A percentile compares a stretch with the other conserved stretches of the same genome.
Conservation (phyloP, 2,797 vertebrate genomes). For the Hozukius guyotensis region DNA sequence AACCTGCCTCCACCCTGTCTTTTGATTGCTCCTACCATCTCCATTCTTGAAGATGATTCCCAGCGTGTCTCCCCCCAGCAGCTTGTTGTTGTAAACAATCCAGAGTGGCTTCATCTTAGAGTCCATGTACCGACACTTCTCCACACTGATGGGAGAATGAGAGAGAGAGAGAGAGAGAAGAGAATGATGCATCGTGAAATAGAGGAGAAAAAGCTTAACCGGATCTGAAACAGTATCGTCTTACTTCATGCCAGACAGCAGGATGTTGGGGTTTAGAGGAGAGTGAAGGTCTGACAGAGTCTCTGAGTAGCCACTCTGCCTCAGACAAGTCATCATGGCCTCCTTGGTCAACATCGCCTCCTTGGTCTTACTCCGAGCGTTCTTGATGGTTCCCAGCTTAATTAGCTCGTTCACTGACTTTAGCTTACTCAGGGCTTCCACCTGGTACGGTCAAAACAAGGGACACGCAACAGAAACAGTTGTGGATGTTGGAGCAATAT, state of each 20-base stretch:
- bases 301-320: slow-evolving; percentile 94
- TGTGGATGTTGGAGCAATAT: not conserved
- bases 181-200: not conserved
- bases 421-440: slow-evolving; percentile 96
- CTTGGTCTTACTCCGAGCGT: slow-evolving; percentile 89
- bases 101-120: slow-evolving; percentile 99
- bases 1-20: no score
- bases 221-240: slow-evolving; percentile 20
- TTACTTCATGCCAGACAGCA: slow-evolving; percentile 96
- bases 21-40: slow-evolving; percentile 85
- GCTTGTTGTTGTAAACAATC: slow-evolving; percentile 98
- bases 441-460: slow-evolving; percentile 71
- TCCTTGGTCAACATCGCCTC: slow-evolving; percentile 94
- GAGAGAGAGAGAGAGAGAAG: not conserved
- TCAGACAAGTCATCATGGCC: slow-evolving; percentile 94
- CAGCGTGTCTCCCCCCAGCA: slow-evolving; percentile 89
- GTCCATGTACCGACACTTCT: slow-evolving; percentile 98
- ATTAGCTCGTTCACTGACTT: slow-evolving; percentile 96
- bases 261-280: slow-evolving; percentile 92
- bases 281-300: slow-evolving; percentile 94
- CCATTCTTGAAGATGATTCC: slow-evolving; percentile 99
- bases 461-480: not conserved
- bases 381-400: slow-evolving; percentile 94
- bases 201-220: not conserved
- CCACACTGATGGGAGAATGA: slow-evolving; percentile 82